These are phyloP conservation scores for Lasius fuliginosus DNA, from an alignment of 2,888 invertebrate species.

Conservation along the genomic window DNA sequence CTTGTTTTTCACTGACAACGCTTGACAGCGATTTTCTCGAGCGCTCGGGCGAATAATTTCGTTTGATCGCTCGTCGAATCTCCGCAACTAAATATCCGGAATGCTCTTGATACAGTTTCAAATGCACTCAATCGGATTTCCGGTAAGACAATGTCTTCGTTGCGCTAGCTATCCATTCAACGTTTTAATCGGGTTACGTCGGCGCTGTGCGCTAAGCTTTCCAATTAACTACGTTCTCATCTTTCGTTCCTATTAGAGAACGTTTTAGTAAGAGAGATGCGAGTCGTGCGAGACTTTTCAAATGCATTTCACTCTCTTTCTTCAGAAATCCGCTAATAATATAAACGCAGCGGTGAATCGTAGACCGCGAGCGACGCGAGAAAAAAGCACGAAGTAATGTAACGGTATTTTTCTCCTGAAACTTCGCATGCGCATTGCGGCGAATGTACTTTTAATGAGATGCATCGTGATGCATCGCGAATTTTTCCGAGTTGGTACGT, in stretches of 20 bases:
- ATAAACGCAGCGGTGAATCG: not conserved
- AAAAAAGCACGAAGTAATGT: constrained; percentile 12
- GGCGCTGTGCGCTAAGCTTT: constrained; percentile 59
- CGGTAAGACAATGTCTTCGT: constrained; percentile 22
- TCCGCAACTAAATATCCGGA: not conserved
- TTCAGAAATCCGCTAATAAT: not conserved
- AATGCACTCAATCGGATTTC: constrained; percentile 28
- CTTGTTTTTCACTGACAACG: not conserved
- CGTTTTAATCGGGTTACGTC: constrained; percentile 63
- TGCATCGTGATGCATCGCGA: constrained; percentile 12
- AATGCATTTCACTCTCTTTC: not conserved
- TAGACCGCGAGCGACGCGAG: not conserved
- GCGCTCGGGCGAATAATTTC: constrained; percentile 14
- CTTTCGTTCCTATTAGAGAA: constrained; percentile 42
- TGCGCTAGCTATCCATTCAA: constrained; percentile 44
- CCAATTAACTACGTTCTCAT: constrained; percentile 63
- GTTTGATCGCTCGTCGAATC: constrained; percentile 33
- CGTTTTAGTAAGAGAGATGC: constrained; percentile 31
- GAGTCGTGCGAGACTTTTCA: constrained; percentile 5
- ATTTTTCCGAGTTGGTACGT: constrained; percentile 21
- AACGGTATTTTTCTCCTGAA: not conserved
- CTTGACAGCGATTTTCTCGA: not conserved
- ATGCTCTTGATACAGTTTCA: constrained; percentile 25
- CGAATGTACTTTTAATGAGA: constrained; percentile 47
- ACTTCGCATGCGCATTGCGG: constrained; percentile 17